Evolutionary conservation across 2,113 vertebrate genomes (phyloP), one percentile per base, ranked within the genome.

Genomic region (Saccopteryx bilineata): DNA sequence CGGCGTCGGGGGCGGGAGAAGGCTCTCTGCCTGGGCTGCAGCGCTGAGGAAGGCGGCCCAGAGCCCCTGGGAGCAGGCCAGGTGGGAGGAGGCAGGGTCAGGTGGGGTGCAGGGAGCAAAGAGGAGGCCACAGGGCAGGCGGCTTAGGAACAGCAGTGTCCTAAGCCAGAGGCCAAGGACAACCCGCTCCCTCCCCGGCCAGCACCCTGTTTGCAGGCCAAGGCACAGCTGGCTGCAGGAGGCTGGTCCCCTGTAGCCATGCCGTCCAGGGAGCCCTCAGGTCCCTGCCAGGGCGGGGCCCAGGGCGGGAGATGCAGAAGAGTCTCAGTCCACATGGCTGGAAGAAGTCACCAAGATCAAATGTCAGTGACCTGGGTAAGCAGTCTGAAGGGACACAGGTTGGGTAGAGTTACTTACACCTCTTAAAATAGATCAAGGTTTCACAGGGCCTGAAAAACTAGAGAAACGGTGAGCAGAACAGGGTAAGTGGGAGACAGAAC

Each of bases 391-490:
- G 96, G 86, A 87, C 89, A 52, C 63, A 60, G 82, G 74, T 72
- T 92, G 95, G 97, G 52, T 94, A 94, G 93, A 60, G 86, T 97
- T 97, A 96, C 97, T 93, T 31, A 95, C 93, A 89, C 94, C 86
- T 94, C 97, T 93, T 69, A 97, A 97, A 97, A 97, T 96, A 97
- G 97, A 97, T 39, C 13, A 58, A 8, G 58, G 82, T 74, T 96
- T 90, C 91, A 92, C 33, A 93, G 75, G 80, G 78, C 50, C 71
- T 26, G 83, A 52, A 84, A 81, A 75, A 80, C 76, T 21, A 75
- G 87, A 90, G 71, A 85, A 31, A 60, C 5, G 21, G 75, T 63
- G 66, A 66, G 90, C 24, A 58, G 21, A 18, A 50, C 33, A 65
- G 66, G 21, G 28, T 28, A 28, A 13, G 68, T 26, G 46, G 46